Evolutionary conservation across 2,888 invertebrate species (phyloP), one percentile per base, ranked within the genome.

Genomic region (Nesidiocoris tenuis): DNA sequence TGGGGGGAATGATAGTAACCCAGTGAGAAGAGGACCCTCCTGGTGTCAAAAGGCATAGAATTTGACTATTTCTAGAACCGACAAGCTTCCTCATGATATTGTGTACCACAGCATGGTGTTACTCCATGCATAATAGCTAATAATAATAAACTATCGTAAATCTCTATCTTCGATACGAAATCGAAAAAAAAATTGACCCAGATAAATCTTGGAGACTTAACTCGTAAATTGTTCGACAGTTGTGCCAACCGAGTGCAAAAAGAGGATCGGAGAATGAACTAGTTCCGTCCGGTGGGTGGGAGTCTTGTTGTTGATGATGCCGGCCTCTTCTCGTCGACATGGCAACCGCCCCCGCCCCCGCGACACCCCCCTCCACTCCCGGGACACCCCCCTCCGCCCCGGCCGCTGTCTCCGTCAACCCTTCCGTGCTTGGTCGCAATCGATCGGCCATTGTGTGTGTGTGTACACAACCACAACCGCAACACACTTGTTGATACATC

Each of bases 401-500:
- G 5, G 12, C 3, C 12, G 5, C 39, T 39, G 39, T 12, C 39
- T 39, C 12, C 39, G 39, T 39, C 39, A 39, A 12, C 39, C 39
- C 39, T 39, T 39, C 39, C 39, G 39, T 39, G 39, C 39, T 39
- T 39, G 39, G 39, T 39, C 12, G 39, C 39, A 12, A 39, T 39
- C 39, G 39, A 39, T 39, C 39, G 39, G 39, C 5, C 39, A 39
- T 39, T 39, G 39, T 39, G 12, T 12, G 39, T 61, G 72, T 72
- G 72, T 72, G 61, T 21, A 61, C 61, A 25, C 72, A 19, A 54
- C 61, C 72, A 54, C 72, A 39, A 63, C 61, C 72, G 54, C 72
- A 19, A 72, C 72, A 7, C 39, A 72, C 72, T 72, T 72, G 72
- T 72, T 72, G 72, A 72, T 72, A 72, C 72, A 39, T 63, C 54